phyloP scores from a whole-genome alignment of 1,140 invertebrate genomes.

The Drusus annulatus region DNA sequence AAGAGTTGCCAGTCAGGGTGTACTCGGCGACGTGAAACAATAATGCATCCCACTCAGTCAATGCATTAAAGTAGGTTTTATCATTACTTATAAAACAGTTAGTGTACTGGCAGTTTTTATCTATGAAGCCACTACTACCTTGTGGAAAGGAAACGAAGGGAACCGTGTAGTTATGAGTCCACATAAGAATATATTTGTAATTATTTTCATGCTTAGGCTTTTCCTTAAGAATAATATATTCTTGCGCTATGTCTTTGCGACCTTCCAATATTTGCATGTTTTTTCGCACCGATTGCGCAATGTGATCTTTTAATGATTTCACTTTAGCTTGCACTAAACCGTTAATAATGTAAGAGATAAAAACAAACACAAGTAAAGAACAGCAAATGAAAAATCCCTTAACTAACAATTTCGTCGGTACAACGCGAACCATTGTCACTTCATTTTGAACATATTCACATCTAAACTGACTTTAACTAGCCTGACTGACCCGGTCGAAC shows the following conservation, averaged over 20 bases:
- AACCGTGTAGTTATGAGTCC: conserved; percentile 46
- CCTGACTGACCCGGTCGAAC: too few relatives aligned
- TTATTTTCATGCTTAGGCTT: background rate
- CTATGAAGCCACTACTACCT: conserved; percentile 62
- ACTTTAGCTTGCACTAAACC: background rate
- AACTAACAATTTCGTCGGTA: too few relatives aligned
- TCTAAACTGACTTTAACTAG: too few relatives aligned
- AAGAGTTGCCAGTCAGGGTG: conserved; percentile 45
- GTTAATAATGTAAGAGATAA: too few relatives aligned
- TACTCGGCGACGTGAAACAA: conserved; percentile 49
- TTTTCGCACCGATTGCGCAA: too few relatives aligned
- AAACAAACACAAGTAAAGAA: too few relatives aligned
- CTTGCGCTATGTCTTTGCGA: too few relatives aligned
- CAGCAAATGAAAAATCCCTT: too few relatives aligned
- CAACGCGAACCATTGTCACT: too few relatives aligned
- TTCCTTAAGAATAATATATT: background rate
- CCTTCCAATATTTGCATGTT: too few relatives aligned
- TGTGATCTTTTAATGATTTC: too few relatives aligned
- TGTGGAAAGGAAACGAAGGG: conserved; percentile 43
- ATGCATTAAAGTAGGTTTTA: conserved; percentile 17
- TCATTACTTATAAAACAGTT: conserved; percentile 51
- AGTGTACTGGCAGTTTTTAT: conserved; percentile 52
- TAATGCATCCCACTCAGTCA: conserved; percentile 43
- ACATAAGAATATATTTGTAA: conserved; percentile 47
- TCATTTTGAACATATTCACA: too few relatives aligned